Evolutionary conservation across 1,140 invertebrate genomes (phyloP).

Genomic region (Ostrea edulis): DNA sequence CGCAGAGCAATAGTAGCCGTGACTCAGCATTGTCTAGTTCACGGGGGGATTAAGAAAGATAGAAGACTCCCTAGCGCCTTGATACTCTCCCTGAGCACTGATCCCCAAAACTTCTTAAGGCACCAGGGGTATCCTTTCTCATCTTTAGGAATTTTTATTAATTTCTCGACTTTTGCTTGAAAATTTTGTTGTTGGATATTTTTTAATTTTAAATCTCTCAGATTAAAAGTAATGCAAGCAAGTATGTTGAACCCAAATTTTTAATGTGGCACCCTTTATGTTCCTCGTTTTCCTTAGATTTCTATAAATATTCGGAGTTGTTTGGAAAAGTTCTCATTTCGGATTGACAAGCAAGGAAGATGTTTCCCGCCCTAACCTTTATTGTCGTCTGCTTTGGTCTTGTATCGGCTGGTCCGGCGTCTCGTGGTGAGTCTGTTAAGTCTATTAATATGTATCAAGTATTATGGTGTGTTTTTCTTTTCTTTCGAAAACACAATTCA

Average conservation of each 20-base stretch:
- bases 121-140: neutral
- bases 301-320: neutral
- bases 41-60: neutral
- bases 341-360: constrained; percentile 7
- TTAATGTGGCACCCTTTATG: neutral
- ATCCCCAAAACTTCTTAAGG: neutral
- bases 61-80: neutral
- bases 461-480: no score
- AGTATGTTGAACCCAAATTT: neutral
- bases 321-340: neutral
- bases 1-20: neutral
- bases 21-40: neutral
- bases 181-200: no score
- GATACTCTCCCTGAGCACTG: neutral
- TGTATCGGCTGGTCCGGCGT: constrained; percentile 30
- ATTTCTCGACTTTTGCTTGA: no score
- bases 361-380: constrained; percentile 7
- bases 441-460: no score
- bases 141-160: neutral
- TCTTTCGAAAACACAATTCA: no score
- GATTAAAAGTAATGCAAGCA: no score
- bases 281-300: neutral
- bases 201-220: no score
- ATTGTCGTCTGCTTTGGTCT: constrained; percentile 25
- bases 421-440: neutral